phyloP scores from a whole-genome alignment of 2,113 vertebrate species.

The Hypanus sabinus region DNA sequence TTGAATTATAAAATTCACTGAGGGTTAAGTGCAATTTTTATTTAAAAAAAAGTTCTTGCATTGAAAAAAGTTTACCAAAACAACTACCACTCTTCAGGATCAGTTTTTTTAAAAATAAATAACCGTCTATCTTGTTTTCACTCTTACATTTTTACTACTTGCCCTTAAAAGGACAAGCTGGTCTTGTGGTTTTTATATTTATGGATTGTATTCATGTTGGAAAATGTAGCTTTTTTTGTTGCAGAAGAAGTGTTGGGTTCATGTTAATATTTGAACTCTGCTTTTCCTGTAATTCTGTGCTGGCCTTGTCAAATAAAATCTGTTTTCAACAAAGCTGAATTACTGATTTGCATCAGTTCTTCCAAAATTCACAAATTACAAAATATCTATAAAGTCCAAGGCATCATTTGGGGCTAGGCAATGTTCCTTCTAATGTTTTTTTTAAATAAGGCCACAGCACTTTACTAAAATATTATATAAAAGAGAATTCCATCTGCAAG shows the following conservation, averaged over 20 bases:
- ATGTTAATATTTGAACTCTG: too few species aligned
- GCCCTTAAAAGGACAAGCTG: background rate
- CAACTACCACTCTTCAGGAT: too few species aligned
- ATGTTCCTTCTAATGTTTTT: too few species aligned
- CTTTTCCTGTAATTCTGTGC: background rate
- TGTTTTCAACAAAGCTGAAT: background rate
- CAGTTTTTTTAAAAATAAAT: background rate
- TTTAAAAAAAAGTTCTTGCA: background rate
- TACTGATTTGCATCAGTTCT: background rate
- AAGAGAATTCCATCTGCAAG: too few species aligned
- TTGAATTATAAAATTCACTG: too few species aligned
- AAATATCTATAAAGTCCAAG: background rate
- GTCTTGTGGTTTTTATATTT: background rate
- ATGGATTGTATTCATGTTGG: background rate
- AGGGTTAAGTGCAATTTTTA: slow-evolving; percentile 44
- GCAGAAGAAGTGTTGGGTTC: background rate
- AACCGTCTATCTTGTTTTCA: background rate
- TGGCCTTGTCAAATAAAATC: background rate
- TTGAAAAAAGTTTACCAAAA: background rate
- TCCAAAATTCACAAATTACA: background rate
- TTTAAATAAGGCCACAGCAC: too few species aligned
- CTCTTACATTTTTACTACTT: slow-evolving; percentile 9
- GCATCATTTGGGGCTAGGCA: background rate
- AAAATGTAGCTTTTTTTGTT: background rate
- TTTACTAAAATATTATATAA: too few species aligned